Percentiles rank a stretch among this genome's conserved stretches.
phyloP scores from a whole-genome alignment of 2,113 vertebrate species.

The Hemiprocne comata region DNA sequence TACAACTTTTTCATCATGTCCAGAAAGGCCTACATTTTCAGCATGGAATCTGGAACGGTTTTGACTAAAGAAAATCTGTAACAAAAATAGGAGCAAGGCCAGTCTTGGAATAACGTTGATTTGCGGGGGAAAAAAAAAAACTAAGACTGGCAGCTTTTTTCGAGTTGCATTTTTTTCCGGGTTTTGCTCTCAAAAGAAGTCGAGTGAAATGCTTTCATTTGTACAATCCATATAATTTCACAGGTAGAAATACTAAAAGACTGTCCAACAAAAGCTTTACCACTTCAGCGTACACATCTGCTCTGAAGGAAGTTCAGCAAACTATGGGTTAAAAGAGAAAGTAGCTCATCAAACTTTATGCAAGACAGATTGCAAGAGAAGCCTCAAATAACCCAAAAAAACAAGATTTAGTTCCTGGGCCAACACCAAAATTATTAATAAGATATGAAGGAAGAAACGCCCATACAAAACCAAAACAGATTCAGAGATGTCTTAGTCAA shows the following conservation, averaged over 20 bases:
- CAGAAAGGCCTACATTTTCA: rapidly evolving
- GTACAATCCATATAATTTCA: rapidly evolving
- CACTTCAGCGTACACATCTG: rapidly evolving
- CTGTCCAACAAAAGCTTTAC: not conserved
- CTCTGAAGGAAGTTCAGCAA: not conserved
- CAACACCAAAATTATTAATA: not conserved
- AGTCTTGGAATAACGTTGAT: not conserved
- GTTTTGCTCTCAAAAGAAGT: not conserved
- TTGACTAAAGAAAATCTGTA: not conserved
- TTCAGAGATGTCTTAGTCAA: rapidly evolving
- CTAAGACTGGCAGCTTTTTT: not conserved
- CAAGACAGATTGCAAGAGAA: not conserved
- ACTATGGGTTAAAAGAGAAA: too few species aligned
- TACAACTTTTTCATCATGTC: not conserved
- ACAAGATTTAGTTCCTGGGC: rapidly evolving
- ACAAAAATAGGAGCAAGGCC: not conserved
- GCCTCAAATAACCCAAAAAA: not conserved
- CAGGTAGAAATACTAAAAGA: not conserved
- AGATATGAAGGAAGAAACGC: too few species aligned
- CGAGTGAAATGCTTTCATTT: not conserved
- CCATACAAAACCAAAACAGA: not conserved
- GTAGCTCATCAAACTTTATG: too few species aligned
- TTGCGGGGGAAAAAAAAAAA: not conserved
- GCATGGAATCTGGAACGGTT: rapidly evolving
- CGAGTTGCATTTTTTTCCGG: not conserved